Percentiles rank a stretch among this genome's conserved stretches.
These are phyloP conservation scores for Oscheius sp. DNA, from an alignment of 2,888 invertebrate species.

Conservation along the genomic window DNA sequence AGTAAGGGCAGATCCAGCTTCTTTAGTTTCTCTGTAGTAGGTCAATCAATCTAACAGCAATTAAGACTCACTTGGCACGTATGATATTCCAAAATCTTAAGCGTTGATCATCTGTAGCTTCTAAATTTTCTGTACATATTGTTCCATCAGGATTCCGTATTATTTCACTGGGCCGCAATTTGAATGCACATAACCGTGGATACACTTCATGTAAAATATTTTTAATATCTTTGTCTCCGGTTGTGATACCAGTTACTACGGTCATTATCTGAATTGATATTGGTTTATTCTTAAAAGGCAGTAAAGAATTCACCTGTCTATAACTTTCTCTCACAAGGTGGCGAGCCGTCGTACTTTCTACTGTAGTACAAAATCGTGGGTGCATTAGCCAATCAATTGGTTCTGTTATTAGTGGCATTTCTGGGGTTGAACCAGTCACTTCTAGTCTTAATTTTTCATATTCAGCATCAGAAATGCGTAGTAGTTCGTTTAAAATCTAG, in stretches of 20 bases:
- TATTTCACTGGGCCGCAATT: neutral
- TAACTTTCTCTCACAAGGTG: conserved; percentile 84
- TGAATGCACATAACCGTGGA: conserved; percentile 75
- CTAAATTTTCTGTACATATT: conserved; percentile 21
- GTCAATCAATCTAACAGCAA: neutral
- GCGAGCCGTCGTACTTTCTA: conserved; percentile 87
- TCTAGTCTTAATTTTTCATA: conserved; percentile 56
- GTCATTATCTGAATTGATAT: conserved; percentile 1
- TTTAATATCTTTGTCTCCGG: conserved; percentile 70
- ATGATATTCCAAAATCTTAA: conserved; percentile 1
- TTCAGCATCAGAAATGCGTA: conserved; percentile 75
- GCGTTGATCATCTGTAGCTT: neutral
- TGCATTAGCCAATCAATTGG: conserved; percentile 59
- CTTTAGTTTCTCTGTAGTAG: neutral
- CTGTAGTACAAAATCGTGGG: conserved; percentile 74
- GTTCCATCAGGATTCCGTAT: neutral
- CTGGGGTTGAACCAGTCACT: conserved; percentile 23
- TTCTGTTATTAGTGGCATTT: conserved; percentile 35
- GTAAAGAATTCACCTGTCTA: conserved; percentile 74
- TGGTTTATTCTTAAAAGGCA: conserved; percentile 76
- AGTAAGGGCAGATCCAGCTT: conserved; percentile 33
- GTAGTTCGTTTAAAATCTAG: conserved; percentile 82
- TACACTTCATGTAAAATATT: conserved; percentile 85
- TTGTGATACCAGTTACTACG: conserved; percentile 73
- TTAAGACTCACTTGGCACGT: neutral